A percentile compares a stretch with the other conserved stretches of the same genome.
These are phyloP conservation scores for Nasalis larvatus DNA, from an alignment of 2,113 vertebrate species.

Conservation along the genomic window DNA sequence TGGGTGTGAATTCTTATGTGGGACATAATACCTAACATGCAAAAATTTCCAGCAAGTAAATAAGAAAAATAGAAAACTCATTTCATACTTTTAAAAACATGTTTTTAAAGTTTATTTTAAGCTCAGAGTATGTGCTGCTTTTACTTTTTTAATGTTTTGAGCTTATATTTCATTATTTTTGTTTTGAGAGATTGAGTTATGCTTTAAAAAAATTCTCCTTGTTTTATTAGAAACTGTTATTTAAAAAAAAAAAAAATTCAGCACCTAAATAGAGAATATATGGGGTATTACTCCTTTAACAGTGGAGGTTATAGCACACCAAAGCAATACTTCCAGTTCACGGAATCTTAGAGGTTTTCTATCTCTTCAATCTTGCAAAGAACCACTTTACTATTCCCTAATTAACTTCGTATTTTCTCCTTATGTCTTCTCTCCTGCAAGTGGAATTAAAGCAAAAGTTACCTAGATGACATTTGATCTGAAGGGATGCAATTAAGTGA, in stretches of 20 bases:
- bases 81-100: not conserved
- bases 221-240: not conserved
- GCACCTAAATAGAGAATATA: not conserved
- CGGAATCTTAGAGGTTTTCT: not conserved
- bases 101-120: not conserved
- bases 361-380: not conserved
- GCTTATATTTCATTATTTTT: not conserved
- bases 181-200: not conserved
- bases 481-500: not conserved
- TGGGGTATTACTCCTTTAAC: not conserved
- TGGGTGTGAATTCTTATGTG: not conserved
- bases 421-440: not conserved
- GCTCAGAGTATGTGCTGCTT: not conserved
- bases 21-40: not conserved
- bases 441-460: slow-evolving; percentile 5
- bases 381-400: not conserved
- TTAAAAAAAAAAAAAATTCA: not conserved
- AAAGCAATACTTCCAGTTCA: not conserved
- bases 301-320: not conserved
- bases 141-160: not conserved
- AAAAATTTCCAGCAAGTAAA: not conserved
- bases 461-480: not conserved
- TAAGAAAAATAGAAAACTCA: not conserved
- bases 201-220: not conserved
- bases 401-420: not conserved